A percentile compares a stretch with the other conserved stretches of the same genome.
Conservation (phyloP, 2,888 invertebrate species). For the Acanthosoma haemorrhoidale region DNA sequence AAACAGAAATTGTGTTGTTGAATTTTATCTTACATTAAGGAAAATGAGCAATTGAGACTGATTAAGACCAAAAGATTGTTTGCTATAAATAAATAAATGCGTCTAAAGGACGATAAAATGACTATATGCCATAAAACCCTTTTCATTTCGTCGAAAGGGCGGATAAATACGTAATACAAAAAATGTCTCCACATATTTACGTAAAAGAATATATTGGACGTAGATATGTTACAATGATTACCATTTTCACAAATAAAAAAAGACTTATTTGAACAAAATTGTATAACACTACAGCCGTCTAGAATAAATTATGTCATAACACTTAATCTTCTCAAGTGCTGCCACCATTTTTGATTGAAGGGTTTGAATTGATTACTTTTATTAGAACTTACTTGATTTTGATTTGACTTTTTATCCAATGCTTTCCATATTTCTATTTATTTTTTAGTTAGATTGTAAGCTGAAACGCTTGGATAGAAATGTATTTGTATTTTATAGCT, state of each 20-base stretch:
- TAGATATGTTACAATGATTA: not conserved
- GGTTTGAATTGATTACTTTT: too few species aligned
- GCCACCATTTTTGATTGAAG: not conserved
- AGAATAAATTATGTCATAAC: not conserved
- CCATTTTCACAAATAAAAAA: not conserved
- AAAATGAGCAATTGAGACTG: not conserved
- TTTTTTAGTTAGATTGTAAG: constrained; percentile 3
- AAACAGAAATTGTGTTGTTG: not conserved
- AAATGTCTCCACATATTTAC: not conserved
- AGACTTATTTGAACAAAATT: not conserved
- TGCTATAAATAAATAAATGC: not conserved
- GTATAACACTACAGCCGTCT: not conserved
- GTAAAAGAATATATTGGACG: not conserved
- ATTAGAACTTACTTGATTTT: not conserved
- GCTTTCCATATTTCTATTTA: too few species aligned
- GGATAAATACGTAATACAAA: too few species aligned
- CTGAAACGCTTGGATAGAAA: not conserved
- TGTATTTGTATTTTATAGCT: constrained; percentile 1
- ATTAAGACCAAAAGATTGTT: not conserved
- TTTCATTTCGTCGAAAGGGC: not conserved
- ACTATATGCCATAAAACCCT: too few species aligned
- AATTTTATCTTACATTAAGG: not conserved
- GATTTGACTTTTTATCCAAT: not conserved
- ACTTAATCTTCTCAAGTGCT: constrained; percentile 7
- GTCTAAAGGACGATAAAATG: not conserved